Evolutionary conservation across 2,888 invertebrate species (phyloP).

Genomic region (Digitonthophagus gazella): DNA sequence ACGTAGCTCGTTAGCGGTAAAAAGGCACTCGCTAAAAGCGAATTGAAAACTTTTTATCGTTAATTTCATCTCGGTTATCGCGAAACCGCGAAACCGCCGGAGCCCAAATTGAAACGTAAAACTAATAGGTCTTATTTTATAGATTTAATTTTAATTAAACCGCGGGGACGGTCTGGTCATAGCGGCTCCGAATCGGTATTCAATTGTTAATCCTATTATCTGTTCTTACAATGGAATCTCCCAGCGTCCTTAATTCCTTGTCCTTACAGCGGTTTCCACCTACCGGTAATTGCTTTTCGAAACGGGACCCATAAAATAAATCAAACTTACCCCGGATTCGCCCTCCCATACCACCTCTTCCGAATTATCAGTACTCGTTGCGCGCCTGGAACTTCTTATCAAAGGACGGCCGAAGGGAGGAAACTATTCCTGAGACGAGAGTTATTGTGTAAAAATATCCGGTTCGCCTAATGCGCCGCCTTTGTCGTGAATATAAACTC

Average conservation of each 20-base stretch:
- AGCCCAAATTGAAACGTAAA: slow-evolving; percentile 11
- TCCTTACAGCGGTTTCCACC: slow-evolving; percentile 7
- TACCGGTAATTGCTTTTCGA: slow-evolving; percentile 17
- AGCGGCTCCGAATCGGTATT: slow-evolving; percentile 13
- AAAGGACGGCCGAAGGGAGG: not conserved
- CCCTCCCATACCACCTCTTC: not conserved
- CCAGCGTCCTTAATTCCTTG: slow-evolving; percentile 15
- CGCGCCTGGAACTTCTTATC: slow-evolving; percentile 3
- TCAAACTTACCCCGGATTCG: not conserved
- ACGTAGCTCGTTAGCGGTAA: not conserved
- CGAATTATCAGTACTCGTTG: slow-evolving; percentile 10
- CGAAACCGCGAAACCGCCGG: not conserved
- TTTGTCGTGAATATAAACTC: not conserved
- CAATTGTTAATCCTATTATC: slow-evolving; percentile 18
- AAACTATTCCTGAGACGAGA: not conserved
- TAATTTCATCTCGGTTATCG: not conserved
- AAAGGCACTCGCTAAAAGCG: not conserved
- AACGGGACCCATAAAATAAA: slow-evolving; percentile 16
- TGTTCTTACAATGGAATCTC: slow-evolving; percentile 15
- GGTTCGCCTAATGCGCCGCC: not conserved
- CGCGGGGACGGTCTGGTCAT: not conserved
- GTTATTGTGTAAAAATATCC: not conserved
- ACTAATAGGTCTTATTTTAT: slow-evolving; percentile 16
- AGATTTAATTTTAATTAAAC: slow-evolving; percentile 16
- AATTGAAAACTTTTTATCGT: not conserved